phyloP scores from a whole-genome alignment of 2,113 vertebrate genomes.

The Sarotherodon lohbergeri region DNA sequence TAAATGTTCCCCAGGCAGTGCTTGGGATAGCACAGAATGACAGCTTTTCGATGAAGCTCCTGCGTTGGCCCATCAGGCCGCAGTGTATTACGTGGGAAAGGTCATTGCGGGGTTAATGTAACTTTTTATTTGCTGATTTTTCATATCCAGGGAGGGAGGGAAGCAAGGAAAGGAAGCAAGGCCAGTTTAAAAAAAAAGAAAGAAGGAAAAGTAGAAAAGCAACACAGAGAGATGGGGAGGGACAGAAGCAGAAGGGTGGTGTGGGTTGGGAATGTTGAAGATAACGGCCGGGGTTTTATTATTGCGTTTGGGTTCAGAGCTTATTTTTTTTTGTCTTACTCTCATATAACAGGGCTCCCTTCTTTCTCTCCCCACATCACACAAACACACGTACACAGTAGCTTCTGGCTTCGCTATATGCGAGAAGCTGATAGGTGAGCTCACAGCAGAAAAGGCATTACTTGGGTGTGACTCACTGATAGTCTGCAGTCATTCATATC shows the following conservation, averaged over 20 bases:
- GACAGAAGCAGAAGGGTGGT: slow-evolving; percentile 18
- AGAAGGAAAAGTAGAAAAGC: slow-evolving; percentile 50
- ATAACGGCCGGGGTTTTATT: slow-evolving; percentile 55
- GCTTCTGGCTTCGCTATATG: slow-evolving; percentile 4
- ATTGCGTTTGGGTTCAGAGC: slow-evolving; percentile 49
- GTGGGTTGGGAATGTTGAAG: slow-evolving; percentile 31
- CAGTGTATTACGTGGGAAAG: slow-evolving; percentile 98
- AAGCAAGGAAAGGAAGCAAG: slow-evolving; percentile 66
- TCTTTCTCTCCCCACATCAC: neutral
- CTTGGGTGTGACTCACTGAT: slow-evolving; percentile 37
- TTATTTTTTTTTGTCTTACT: slow-evolving; percentile 39
- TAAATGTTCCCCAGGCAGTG: slow-evolving; percentile 99
- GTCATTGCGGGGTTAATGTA: slow-evolving; percentile 99
- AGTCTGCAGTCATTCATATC: slow-evolving; percentile 43
- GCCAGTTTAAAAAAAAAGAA: slow-evolving; percentile 69
- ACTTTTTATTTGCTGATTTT: slow-evolving; percentile 99
- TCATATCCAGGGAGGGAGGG: slow-evolving; percentile 81
- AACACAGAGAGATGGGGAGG: slow-evolving; percentile 62
- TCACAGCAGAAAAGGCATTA: slow-evolving; percentile 13
- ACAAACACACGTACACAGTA: neutral
- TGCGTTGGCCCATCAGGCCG: slow-evolving; percentile 89
- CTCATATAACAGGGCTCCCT: slow-evolving; percentile 15
- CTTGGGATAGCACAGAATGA: slow-evolving; percentile 93
- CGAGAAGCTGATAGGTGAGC: slow-evolving; percentile 35
- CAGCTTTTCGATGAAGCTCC: slow-evolving; percentile 91